phyloP scores from a whole-genome alignment of 2,888 invertebrate species.

The Automeris io region DNA sequence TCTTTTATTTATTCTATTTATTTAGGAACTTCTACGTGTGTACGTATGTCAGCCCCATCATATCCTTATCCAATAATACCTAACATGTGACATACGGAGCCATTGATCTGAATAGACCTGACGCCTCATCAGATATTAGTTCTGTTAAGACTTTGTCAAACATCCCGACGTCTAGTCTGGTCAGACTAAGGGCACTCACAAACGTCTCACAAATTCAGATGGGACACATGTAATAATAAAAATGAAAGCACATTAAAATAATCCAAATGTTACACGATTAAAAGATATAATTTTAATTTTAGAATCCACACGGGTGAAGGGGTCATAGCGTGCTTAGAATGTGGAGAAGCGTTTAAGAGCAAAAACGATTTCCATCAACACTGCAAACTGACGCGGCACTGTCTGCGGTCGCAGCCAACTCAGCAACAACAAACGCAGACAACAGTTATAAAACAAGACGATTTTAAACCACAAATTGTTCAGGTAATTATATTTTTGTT shows the following conservation, averaged over 20 bases:
- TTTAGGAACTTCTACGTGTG: too few species aligned
- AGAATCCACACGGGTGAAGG: constrained; percentile 86
- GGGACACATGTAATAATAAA: neutral
- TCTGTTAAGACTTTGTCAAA: too few species aligned
- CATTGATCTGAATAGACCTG: too few species aligned
- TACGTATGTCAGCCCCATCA: too few species aligned
- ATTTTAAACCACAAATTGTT: constrained; percentile 71
- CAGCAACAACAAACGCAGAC: constrained; percentile 57
- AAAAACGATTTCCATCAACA: constrained; percentile 84
- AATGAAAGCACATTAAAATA: too few species aligned
- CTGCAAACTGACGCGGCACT: constrained; percentile 75
- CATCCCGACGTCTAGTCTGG: too few species aligned
- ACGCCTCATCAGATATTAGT: too few species aligned
- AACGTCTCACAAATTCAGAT: constrained; percentile 6
- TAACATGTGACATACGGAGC: too few species aligned
- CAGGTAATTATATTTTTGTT: constrained; percentile 60
- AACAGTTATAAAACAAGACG: constrained; percentile 70
- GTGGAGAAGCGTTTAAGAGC: constrained; percentile 85
- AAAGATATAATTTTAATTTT: constrained; percentile 14
- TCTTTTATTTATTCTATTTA: too few species aligned
- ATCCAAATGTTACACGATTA: too few species aligned
- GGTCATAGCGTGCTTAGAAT: constrained; percentile 84
- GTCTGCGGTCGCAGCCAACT: constrained; percentile 39
- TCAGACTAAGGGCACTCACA: too few species aligned
- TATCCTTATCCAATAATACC: too few species aligned